Base-by-base conservation (phyloP, 2,113 vertebrate species). In the Paratilapia polleni region DNA sequence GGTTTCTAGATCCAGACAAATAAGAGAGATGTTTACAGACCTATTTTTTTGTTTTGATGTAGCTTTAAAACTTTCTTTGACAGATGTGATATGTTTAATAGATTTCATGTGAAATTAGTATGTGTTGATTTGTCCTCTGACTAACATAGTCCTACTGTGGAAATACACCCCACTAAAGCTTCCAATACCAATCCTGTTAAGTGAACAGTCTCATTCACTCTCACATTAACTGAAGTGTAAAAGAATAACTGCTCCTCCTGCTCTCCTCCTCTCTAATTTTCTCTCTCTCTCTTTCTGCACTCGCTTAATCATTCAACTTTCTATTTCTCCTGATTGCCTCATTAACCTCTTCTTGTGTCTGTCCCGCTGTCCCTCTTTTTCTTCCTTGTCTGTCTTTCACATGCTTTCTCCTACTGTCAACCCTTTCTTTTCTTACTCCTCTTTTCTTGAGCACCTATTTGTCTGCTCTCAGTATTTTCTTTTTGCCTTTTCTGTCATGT, bases 151-250 rank as follows among this genome's bases (percentile, higher is more conserved):
- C 66, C 77, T 74, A 68, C 86, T 86, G 88, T 81, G 77, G 85
- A 91, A 90, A 91, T 74, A 76, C 31, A 52, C 82, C 77, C 61
- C 82, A 60, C n/a, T 11, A 91, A 81, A 82, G 75, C 87, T 88
- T 41, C 84, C 78, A 85, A 82, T 84, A 84, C 85, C 85, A 89
- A 90, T 93, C 84, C 85, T 83, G 70, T 93, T 94, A 89, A 79
- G 59, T 83, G 86, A 89, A 81, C 61, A 80, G 85, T 87, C 92
- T 93, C 83, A 88, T 94, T 91, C 90, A 73, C 87, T 93, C 86
- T 91, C 76, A 70, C 86, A 91, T 91, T 95, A 94, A 95, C 92
- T 94, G 91, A 94, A 92, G 91, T 91, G 87, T 93, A 92, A 95
- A 93, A 92, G 92, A 91, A 94, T 91, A 94, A 91, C 92, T 83